Evolutionary conservation across 2,797 vertebrate species (phyloP).

Genomic region (Pachyuromys duprasi): DNA sequence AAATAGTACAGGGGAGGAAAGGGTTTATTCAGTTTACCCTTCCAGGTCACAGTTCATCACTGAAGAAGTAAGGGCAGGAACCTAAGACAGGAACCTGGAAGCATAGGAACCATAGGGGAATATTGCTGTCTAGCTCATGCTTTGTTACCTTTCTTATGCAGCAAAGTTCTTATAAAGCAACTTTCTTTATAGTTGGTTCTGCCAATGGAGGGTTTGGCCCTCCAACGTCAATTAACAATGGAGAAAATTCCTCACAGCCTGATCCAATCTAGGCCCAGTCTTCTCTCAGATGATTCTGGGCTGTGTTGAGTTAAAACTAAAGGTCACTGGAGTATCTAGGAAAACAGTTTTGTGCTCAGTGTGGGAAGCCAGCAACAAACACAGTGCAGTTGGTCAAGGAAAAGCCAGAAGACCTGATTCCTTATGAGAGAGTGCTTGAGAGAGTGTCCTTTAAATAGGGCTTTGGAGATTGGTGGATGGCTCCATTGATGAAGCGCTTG

Average conservation of each 20-base stretch:
- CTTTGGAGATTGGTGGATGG: background rate
- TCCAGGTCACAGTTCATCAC: background rate
- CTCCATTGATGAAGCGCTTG: background rate
- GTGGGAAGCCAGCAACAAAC: background rate
- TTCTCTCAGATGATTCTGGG: too few relatives aligned
- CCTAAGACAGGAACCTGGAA: background rate
- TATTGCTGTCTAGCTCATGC: background rate
- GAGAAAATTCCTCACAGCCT: too few relatives aligned
- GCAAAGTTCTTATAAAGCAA: too few relatives aligned
- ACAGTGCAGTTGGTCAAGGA: background rate
- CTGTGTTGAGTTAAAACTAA: too few relatives aligned
- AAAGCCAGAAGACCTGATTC: background rate
- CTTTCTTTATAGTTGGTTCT: too few relatives aligned
- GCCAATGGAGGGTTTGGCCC: too few relatives aligned
- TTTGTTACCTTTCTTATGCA: background rate
- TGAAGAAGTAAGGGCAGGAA: background rate
- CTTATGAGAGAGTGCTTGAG: background rate
- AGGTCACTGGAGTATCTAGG: too few relatives aligned
- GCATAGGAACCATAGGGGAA: background rate
- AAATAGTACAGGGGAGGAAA: too few relatives aligned
- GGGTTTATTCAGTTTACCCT: background rate
- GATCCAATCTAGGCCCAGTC: too few relatives aligned
- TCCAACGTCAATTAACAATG: too few relatives aligned
- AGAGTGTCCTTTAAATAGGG: background rate
- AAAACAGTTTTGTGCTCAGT: background rate